These are phyloP conservation scores for Spatula clypeata DNA, from an alignment of 2,797 vertebrate species.

Conservation along the genomic window DNA sequence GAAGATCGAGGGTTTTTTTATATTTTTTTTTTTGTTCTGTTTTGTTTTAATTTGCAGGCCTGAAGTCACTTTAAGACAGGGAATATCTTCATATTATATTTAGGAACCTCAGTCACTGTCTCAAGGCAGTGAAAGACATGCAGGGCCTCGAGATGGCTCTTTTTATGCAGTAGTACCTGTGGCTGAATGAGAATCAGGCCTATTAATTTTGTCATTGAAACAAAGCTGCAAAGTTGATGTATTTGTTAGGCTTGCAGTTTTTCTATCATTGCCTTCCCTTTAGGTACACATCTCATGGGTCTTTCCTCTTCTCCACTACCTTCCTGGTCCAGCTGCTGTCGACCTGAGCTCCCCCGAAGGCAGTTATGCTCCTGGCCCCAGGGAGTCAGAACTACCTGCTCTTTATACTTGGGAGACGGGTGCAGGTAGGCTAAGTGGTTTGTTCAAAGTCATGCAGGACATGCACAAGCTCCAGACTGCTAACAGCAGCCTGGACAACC, in stretches of 20 bases:
- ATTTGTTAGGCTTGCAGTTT: background rate
- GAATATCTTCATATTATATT: background rate
- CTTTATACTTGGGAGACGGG: background rate
- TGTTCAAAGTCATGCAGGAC: background rate
- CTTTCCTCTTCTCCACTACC: background rate
- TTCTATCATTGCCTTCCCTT: background rate
- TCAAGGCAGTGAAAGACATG: background rate
- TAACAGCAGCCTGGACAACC: background rate
- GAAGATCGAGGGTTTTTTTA: background rate
- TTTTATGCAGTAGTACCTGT: fast-evolving
- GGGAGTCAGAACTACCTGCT: background rate
- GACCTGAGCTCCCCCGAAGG: background rate
- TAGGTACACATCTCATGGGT: background rate
- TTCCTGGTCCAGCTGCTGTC: background rate
- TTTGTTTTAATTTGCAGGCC: background rate
- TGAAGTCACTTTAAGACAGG: background rate
- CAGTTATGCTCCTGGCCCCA: background rate
- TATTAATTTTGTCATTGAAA: background rate
- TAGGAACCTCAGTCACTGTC: background rate
- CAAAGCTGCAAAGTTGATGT: background rate
- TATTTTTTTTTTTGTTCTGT: too few species aligned
- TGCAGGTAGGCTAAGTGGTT: background rate
- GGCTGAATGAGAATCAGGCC: background rate
- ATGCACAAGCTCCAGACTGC: background rate
- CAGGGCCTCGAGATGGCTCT: background rate